These are phyloP conservation scores for Microtus montanus DNA, from an alignment of 2,113 vertebrate genomes.

Conservation along the genomic window DNA sequence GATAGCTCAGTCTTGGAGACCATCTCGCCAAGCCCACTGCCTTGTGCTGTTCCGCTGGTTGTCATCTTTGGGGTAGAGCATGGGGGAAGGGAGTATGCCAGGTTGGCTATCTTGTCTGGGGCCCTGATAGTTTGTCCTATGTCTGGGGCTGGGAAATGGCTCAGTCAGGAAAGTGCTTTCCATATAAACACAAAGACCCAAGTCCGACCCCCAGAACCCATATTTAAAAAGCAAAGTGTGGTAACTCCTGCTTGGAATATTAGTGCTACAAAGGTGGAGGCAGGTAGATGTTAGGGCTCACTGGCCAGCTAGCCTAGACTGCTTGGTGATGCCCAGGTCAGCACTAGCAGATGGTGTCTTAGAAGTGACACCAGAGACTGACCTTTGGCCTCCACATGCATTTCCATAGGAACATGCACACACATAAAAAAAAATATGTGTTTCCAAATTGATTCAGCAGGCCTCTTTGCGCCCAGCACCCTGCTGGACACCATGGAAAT, in stretches of 20 bases:
- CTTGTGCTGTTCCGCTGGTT: not conserved
- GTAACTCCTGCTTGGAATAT: not conserved
- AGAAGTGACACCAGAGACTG: not conserved
- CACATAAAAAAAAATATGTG: not conserved
- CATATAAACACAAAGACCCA: not conserved
- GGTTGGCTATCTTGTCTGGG: not conserved
- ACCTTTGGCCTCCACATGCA: not conserved
- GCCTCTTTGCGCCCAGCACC: not conserved
- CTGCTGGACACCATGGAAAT: not conserved
- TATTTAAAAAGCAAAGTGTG: not conserved
- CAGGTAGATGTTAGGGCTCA: not conserved
- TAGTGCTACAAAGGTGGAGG: not conserved
- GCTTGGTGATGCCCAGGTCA: not conserved
- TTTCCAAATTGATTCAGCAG: not conserved
- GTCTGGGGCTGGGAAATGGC: not conserved
- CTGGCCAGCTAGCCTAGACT: not conserved
- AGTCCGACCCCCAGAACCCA: not conserved
- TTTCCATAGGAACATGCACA: not conserved
- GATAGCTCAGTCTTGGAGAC: not conserved
- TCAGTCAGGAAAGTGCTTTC: not conserved
- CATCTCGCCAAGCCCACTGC: not conserved
- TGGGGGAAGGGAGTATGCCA: fast-evolving
- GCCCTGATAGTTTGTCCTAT: not conserved
- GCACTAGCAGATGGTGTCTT: not conserved
- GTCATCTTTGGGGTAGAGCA: not conserved